A percentile compares a stretch with the other conserved stretches of the same genome.
These are phyloP conservation scores for Hoplias malabaricus DNA, from an alignment of 2,113 vertebrate species.

Conservation along the genomic window DNA sequence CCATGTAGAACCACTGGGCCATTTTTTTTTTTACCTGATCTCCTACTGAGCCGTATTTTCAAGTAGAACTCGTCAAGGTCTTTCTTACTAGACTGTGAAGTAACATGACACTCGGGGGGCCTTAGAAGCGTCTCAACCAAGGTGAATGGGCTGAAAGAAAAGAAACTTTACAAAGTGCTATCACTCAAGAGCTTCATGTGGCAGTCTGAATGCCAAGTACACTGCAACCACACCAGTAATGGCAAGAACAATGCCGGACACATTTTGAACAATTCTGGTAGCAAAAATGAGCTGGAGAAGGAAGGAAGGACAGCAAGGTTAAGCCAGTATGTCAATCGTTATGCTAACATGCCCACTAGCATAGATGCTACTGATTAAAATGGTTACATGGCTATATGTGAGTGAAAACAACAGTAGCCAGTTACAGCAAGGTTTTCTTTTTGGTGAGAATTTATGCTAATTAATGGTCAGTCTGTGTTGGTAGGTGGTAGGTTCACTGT, in stretches of 20 bases:
- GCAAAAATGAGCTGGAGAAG: not conserved
- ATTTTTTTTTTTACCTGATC: not conserved
- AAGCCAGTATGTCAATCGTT: not conserved
- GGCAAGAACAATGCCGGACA: not conserved
- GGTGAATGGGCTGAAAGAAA: not conserved
- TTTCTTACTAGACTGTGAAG: not conserved
- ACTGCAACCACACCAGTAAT: not conserved
- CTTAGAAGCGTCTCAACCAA: not conserved
- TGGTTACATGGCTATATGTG: not conserved
- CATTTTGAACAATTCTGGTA: not conserved
- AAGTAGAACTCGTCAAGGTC: constrained; percentile 6
- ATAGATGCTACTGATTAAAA: no score
- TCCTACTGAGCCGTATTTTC: not conserved
- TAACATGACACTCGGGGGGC: not conserved
- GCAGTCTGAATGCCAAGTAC: not conserved
- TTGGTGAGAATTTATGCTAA: no score
- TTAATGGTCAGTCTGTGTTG: no score
- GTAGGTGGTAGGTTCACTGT: no score
- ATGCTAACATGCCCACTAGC: no score
- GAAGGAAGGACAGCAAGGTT: not conserved
- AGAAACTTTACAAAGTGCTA: not conserved
- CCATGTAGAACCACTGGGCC: not conserved
- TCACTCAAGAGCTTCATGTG: not conserved
- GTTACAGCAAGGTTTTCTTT: no score
- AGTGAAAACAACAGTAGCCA: no score